Base-by-base conservation (phyloP, 1,140 invertebrate genomes). In the Diorhabda sublineata region DNA sequence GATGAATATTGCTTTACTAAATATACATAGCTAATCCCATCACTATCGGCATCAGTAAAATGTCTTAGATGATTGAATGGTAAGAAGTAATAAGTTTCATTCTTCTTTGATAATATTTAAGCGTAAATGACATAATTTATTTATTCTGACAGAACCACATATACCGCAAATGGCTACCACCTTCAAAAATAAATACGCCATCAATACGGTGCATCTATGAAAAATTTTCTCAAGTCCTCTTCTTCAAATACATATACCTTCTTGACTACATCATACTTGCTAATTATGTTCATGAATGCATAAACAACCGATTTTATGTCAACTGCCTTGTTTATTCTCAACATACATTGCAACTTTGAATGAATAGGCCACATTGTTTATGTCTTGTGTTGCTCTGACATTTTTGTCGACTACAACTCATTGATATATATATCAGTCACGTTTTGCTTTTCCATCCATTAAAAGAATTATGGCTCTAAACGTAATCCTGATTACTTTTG, bases 271-370 rank as follows among this genome's bases (percentile, higher is more conserved):
- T 8, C 42, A 60, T 60, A 4, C 58, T 60, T 60, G 8, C 58
- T 60, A 26, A 42, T 60, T 8, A 26, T 26, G 6, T 60, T 42
- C 58, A 60, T 60, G 58, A 8, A 60, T 60, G 58, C 26, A 60
- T 9, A 5, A 3, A 52, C 45, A 47, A 47, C 5, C 8, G 45
- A 47, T 47, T 47, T 47, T 47, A 60, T n/a, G 26, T 60, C 41
- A 8, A 60, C 58, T 6, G 8, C 58, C 3, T 59, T 59, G 3
- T 59, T 59, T 41, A 59, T 5, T 11, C 5, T 59, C 11, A 59
- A 59, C 7, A 59, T 59, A 47, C 45, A 5, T 47, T 47, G 8
- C 45, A 47, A 47, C 8, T 47, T 47, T 8, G 45, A 47, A 47
- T 47, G 45, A 8, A 47, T 47, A 47, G 45, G 2, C 45, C 45